phyloP scores from a whole-genome alignment of 2,113 vertebrate genomes.

The Nestor notabilis region DNA sequence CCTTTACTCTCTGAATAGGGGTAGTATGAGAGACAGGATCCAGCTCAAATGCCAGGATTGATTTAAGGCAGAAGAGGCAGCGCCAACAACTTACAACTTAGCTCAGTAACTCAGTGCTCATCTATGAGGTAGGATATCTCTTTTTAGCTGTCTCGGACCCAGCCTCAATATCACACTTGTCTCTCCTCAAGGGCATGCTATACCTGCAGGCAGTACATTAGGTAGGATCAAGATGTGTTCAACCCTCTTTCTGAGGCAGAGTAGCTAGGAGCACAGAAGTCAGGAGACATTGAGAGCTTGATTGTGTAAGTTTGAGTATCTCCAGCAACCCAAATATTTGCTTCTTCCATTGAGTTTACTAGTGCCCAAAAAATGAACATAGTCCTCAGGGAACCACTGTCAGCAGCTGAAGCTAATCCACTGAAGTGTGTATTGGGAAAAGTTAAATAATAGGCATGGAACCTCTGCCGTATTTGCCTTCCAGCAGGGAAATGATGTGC shows the following conservation, averaged over 20 bases:
- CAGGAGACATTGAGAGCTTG: neutral
- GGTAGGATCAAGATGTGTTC: neutral
- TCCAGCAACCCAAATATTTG: neutral
- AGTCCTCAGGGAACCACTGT: neutral
- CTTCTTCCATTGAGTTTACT: neutral
- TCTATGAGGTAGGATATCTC: rapidly evolving
- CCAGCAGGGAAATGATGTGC: neutral
- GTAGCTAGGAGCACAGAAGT: neutral
- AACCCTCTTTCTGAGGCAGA: neutral
- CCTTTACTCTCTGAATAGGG: neutral
- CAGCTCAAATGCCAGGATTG: neutral
- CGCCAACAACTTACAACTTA: neutral
- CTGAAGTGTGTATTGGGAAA: neutral
- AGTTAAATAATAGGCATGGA: neutral
- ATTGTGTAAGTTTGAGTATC: neutral
- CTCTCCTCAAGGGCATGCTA: neutral
- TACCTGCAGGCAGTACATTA: neutral
- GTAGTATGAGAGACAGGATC: neutral
- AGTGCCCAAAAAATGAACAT: neutral
- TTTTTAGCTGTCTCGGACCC: neutral
- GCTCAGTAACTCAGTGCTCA: neutral
- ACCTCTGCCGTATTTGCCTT: neutral
- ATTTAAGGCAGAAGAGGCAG: neutral
- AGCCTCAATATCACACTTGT: neutral
- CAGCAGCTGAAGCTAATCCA: neutral